A percentile compares a stretch with the other conserved stretches of the same genome.
Conservation (phyloP, 2,113 vertebrate species). For the Apodemus sylvaticus region DNA sequence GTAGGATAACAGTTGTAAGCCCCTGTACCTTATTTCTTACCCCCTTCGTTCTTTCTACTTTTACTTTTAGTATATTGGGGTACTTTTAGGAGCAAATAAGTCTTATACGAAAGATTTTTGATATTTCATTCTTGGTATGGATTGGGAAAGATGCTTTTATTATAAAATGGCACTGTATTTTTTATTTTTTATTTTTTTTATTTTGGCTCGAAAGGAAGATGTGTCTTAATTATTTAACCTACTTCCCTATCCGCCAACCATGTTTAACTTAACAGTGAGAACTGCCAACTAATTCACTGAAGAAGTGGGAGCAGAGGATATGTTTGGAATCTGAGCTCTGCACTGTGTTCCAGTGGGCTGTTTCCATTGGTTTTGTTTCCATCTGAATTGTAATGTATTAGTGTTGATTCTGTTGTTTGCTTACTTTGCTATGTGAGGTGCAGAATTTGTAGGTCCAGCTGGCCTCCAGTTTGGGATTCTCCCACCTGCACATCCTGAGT, state of each 20-base stretch:
- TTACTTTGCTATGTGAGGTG: neutral
- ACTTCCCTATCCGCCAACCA: neutral
- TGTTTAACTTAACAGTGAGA: conserved; percentile 49
- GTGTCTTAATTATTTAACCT: conserved; percentile 33
- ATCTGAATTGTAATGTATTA: neutral
- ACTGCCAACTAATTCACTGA: conserved; percentile 19
- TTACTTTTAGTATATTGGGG: neutral
- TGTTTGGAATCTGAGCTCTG: conserved; percentile 56
- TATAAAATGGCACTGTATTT: neutral
- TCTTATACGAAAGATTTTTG: neutral
- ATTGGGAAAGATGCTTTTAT: neutral
- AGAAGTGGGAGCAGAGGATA: conserved; percentile 49
- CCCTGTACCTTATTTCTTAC: too few relatives aligned
- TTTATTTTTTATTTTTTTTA: neutral
- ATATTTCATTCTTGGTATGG: neutral
- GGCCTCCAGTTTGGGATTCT: neutral
- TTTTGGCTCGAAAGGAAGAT: neutral
- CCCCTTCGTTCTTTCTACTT: neutral
- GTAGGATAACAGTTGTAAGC: neutral
- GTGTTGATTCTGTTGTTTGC: too few relatives aligned
- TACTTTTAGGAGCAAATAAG: neutral
- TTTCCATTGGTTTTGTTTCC: neutral
- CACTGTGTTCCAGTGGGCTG: neutral
- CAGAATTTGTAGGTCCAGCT: neutral
- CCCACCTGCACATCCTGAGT: neutral